A percentile compares a stretch with the other conserved stretches of the same genome.
These are phyloP conservation scores for Petrocephalus microphthalmus DNA, from an alignment of 2,113 vertebrate species.

Conservation along the genomic window DNA sequence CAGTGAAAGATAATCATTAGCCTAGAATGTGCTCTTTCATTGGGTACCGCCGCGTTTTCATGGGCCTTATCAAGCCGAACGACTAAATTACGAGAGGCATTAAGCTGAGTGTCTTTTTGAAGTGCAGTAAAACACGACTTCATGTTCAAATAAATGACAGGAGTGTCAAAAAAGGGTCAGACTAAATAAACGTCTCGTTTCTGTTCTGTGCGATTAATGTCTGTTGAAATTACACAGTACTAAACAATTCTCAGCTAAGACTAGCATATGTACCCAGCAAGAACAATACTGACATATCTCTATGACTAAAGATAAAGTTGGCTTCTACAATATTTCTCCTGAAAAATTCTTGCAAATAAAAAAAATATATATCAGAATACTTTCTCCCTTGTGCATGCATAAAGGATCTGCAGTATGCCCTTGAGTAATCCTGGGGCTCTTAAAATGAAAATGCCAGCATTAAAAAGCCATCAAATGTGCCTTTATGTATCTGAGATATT, in stretches of 20 bases:
- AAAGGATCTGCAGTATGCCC: not conserved
- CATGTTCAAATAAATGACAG: not conserved
- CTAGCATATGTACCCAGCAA: not conserved
- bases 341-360: not conserved
- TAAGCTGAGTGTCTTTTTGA: not conserved
- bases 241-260: not conserved
- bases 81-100: not conserved
- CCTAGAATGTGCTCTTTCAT: not conserved
- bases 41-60: not conserved
- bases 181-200: not conserved
- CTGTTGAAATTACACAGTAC: not conserved
- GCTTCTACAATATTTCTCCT: not conserved
- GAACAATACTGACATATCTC: not conserved
- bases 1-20: not conserved
- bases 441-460: not conserved
- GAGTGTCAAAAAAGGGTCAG: not conserved
- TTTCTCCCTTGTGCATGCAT: not conserved
- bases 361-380: not conserved
- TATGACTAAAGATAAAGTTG: not conserved
- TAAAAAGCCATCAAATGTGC: not conserved
- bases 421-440: not conserved
- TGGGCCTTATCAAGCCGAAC: not conserved
- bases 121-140: not conserved
- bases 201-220: not conserved
- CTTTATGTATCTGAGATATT: not conserved